Evolutionary conservation across 2,113 vertebrate species (phyloP).

Genomic region (Drymodes brunneopygia): DNA sequence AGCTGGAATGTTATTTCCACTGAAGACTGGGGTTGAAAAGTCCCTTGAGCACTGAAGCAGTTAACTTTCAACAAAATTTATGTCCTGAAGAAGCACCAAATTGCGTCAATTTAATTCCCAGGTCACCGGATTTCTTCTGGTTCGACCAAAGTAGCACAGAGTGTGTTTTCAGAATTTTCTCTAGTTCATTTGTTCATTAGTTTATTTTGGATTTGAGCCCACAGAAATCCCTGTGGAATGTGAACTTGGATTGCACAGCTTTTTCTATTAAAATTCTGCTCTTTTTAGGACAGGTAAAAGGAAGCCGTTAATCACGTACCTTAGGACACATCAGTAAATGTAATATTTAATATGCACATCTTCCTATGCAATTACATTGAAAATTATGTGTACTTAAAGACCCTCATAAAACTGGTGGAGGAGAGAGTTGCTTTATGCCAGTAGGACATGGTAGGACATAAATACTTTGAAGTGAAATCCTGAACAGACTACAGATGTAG

Average conservation of each 20-base stretch:
- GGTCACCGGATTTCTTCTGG: slow-evolving; percentile 2
- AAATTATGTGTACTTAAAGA: slow-evolving; percentile 29
- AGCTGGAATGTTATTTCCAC: background rate
- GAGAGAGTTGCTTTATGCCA: slow-evolving; percentile 3
- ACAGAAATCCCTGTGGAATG: background rate
- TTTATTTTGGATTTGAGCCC: slow-evolving; percentile 4
- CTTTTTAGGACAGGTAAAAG: slow-evolving; percentile 14
- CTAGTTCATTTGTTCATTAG: background rate
- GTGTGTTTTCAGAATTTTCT: slow-evolving; percentile 11
- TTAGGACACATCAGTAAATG: slow-evolving; percentile 8
- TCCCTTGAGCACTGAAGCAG: slow-evolving; percentile 2
- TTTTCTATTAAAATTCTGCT: background rate
- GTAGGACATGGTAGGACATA: background rate
- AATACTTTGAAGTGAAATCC: background rate
- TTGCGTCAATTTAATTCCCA: slow-evolving; percentile 32
- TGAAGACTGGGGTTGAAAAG: background rate
- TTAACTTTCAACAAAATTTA: background rate
- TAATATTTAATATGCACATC: slow-evolving; percentile 25
- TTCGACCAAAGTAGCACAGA: slow-evolving; percentile 12
- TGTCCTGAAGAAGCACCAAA: background rate
- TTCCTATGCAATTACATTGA: slow-evolving; percentile 1
- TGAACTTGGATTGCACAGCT: background rate
- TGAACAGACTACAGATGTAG: background rate
- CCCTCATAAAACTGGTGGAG: background rate
- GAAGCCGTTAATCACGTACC: background rate